Base-by-base conservation (phyloP, 1,140 invertebrate genomes). In the Papilio glaucus region DNA sequence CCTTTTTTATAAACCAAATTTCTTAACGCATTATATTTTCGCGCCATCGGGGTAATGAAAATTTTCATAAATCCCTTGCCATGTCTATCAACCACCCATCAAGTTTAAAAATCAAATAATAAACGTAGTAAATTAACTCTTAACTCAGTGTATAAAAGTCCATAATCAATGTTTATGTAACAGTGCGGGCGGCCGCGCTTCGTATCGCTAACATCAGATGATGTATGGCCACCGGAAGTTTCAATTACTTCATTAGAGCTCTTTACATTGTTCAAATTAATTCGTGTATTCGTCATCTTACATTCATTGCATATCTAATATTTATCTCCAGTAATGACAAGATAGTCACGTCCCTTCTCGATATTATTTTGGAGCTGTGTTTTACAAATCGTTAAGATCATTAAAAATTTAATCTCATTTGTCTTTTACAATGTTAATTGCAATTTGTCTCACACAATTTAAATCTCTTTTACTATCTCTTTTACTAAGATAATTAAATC, bases 201-300 rank as follows among this genome's bases (percentile, higher is more conserved):
- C 72, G 70, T 69, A 45, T 76, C 75, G 41, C 61, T 38, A 78
- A 75, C 73, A 74, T 69, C 67, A 67, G 18, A 78, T 85, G 80
- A 84, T 79, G 74, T 72, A 77, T 77, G 72, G 26, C 60, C 69
- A 72, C 73, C 77, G 84, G 82, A 86, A 85, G 79, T 83, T 80
- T 84, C 85, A 87, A 88, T 87, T 85, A 75, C 77, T 80, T 84
- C 73, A 84, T 80, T 85, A 73, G 82, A 83, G 74, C 74, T 79
- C 79, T 86, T 86, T 82, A 73, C 74, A 74, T 81, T 74, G 73
- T 73, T 73, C 75, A 72, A 78, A 84, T 80, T 80, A 78, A 81
- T 81, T 78, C 79, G 74, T 75, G 75, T 85, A 82, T 81, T 77
- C 77, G 68, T 57, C 78, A 68, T 65, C 70, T 79, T 83, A 72